These are phyloP conservation scores for Nasua narica DNA, from an alignment of 2,797 vertebrate species.

Conservation along the genomic window DNA sequence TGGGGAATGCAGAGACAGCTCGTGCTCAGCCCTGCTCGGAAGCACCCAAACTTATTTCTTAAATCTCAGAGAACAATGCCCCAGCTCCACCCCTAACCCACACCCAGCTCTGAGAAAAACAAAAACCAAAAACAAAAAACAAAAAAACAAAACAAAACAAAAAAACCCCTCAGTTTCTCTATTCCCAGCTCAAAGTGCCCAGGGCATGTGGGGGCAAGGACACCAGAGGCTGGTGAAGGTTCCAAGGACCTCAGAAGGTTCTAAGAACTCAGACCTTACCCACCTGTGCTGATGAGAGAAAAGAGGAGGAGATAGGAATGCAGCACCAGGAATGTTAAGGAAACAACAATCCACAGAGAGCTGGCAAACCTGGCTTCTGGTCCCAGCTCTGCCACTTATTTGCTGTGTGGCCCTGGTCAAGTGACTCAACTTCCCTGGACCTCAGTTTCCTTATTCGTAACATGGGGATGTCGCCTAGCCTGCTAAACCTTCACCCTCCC, in stretches of 20 bases:
- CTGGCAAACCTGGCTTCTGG: neutral
- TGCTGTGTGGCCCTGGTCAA: neutral
- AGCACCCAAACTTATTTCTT: slow-evolving; percentile 42
- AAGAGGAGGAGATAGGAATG: neutral
- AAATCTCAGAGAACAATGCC: slow-evolving; percentile 28
- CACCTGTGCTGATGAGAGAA: neutral
- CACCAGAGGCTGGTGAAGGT: neutral
- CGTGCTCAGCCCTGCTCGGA: neutral
- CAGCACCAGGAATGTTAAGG: neutral
- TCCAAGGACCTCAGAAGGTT: neutral
- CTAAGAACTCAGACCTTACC: neutral
- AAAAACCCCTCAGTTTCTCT: neutral
- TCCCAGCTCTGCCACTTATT: neutral
- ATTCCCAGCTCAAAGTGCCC: neutral
- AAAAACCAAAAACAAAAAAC: neutral
- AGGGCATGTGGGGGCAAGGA: neutral
- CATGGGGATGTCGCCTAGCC: neutral
- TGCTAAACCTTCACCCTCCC: neutral
- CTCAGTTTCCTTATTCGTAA: slow-evolving; percentile 50
- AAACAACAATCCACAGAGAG: neutral
- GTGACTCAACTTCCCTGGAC: neutral
- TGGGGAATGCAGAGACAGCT: neutral
- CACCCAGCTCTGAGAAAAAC: slow-evolving; percentile 39
- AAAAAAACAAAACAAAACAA: neutral
- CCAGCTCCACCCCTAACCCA: slow-evolving; percentile 41